Evolutionary conservation across 30 jellyfish, hydroid and myxozoan species (phyloP).

Genomic region (Phacellophora camtschatica): DNA sequence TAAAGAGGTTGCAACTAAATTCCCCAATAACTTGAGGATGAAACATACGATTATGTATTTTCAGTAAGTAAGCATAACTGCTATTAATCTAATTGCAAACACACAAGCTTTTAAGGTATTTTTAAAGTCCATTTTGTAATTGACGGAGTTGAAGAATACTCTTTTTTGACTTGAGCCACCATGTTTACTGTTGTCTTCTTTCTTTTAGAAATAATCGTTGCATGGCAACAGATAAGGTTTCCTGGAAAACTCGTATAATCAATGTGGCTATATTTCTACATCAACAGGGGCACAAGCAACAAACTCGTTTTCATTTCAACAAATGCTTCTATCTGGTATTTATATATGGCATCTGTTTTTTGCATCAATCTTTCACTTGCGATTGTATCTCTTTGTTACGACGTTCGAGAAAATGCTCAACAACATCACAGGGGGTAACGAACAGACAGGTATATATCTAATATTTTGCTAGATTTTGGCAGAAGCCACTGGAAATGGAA

Average conservation of each 20-base stretch:
- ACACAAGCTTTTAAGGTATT: no score
- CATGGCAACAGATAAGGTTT: not conserved
- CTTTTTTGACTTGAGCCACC: no score
- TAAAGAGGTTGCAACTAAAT: no score
- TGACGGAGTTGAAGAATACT: not conserved
- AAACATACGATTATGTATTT: no score
- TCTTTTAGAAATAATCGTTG: not conserved
- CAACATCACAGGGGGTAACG: slow-evolving; percentile 26
- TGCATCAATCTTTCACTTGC: slow-evolving; percentile 31
- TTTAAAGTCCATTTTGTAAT: no score
- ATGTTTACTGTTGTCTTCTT: not conserved
- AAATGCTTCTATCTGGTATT: slow-evolving; percentile 46
- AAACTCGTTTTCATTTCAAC: not conserved
- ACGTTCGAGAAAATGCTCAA: slow-evolving; percentile 51
- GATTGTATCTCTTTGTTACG: slow-evolving; percentile 49
- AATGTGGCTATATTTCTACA: not conserved
- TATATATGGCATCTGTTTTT: slow-evolving; percentile 64
- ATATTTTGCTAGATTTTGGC: no score
- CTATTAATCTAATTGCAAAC: no score
- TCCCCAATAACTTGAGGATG: no score
- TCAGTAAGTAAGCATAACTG: no score
- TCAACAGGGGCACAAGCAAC: not conserved
- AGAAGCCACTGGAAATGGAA: no score
- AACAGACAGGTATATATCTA: slow-evolving; percentile 40
- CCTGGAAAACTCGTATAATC: not conserved